These are phyloP conservation scores for Epinephelus coioides DNA, from an alignment of 2,797 vertebrate species.

Conservation along the genomic window DNA sequence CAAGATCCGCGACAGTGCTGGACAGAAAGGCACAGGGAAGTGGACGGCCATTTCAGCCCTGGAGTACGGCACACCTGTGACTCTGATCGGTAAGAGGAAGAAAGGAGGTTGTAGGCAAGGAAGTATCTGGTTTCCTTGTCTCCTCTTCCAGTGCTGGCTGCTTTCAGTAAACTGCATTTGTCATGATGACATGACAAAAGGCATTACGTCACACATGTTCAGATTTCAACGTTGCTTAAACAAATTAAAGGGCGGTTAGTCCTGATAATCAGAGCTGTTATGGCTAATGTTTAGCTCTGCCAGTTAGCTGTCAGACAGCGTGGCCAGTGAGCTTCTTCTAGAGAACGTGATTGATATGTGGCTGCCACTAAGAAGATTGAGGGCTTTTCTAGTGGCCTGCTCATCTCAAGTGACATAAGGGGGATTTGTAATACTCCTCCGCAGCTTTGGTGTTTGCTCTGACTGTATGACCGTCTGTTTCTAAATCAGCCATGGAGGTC, in stretches of 20 bases:
- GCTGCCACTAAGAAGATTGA: constrained; percentile 78
- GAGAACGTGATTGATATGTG: constrained; percentile 42
- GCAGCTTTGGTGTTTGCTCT: constrained; percentile 57
- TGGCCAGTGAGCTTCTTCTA: constrained; percentile 19
- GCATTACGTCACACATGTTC: constrained; percentile 15
- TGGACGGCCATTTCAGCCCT: constrained; percentile 97
- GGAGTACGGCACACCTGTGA: constrained; percentile 96
- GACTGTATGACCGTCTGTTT: constrained; percentile 35
- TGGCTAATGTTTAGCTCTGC: constrained; percentile 21
- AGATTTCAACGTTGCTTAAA: constrained; percentile 15
- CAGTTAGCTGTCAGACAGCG: neutral
- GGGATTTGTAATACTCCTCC: constrained; percentile 71
- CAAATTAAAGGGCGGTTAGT: neutral
- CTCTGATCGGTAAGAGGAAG: constrained; percentile 92
- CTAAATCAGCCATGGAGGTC: constrained; percentile 29
- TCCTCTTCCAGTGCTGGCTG: neutral
- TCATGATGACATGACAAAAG: constrained; percentile 43
- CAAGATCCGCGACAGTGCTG: constrained; percentile 95
- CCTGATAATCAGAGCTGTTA: neutral
- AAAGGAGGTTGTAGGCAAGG: constrained; percentile 27
- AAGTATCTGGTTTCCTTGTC: constrained; percentile 50
- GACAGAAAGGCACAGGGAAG: constrained; percentile 99
- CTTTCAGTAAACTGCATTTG: constrained; percentile 34
- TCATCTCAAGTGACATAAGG: constrained; percentile 79
- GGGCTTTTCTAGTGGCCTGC: constrained; percentile 70